These are phyloP conservation scores for Baryphthengus martii DNA, from an alignment of 2,113 vertebrate species.

Conservation along the genomic window DNA sequence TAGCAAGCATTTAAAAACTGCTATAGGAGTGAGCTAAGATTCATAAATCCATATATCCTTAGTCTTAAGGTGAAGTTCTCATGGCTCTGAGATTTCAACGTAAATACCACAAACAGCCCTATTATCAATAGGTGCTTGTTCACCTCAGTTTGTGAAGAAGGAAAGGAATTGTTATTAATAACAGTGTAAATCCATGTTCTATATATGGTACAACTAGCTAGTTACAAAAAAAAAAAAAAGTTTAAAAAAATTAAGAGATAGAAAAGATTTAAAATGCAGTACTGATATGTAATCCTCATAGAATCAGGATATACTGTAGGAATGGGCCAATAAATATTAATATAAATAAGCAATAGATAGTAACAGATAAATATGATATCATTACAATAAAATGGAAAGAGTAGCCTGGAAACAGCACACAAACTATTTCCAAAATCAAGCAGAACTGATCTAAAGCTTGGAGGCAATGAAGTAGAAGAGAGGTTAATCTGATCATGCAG, in stretches of 20 bases:
- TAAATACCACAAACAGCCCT: background rate
- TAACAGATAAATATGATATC: background rate
- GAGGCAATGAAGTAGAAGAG: background rate
- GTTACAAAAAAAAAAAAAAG: background rate
- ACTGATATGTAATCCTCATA: background rate
- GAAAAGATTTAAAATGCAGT: background rate
- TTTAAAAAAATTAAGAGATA: background rate
- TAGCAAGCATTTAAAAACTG: background rate
- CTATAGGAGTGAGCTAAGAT: background rate
- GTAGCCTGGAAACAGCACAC: background rate
- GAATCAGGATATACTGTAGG: background rate
- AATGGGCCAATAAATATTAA: background rate
- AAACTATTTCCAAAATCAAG: background rate
- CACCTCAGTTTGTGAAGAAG: background rate
- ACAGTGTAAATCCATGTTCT: background rate
- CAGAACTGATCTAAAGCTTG: background rate
- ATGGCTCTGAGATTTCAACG: background rate
- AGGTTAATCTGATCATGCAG: constrained; percentile 28
- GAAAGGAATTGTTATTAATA: background rate
- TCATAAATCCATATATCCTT: background rate
- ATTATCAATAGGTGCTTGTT: background rate
- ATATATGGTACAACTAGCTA: background rate
- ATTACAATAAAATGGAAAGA: background rate
- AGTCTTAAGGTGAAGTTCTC: background rate
- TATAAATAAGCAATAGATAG: background rate